phyloP scores from a whole-genome alignment of 1,140 invertebrate species.

The Dendroctonus ponderosae region DNA sequence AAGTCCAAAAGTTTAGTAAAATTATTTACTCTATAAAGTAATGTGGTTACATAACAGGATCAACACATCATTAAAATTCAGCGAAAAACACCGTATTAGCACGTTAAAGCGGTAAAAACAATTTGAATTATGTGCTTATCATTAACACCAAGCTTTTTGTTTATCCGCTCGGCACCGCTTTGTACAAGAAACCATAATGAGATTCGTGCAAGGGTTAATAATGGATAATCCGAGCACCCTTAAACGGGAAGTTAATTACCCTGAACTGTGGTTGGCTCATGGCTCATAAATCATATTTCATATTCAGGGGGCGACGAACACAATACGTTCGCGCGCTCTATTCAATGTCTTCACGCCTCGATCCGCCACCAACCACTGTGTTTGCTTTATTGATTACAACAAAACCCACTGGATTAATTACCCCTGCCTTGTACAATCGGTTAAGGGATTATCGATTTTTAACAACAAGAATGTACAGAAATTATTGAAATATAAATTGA shows the following conservation, averaged over 20 bases:
- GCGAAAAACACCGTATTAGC: background rate
- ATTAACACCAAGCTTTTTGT: slow-evolving; percentile 30
- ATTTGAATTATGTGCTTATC: slow-evolving; percentile 33
- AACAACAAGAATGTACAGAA: too few species aligned
- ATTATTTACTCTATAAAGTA: too few species aligned
- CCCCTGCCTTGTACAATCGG: background rate
- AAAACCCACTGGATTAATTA: slow-evolving; percentile 20
- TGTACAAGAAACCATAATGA: slow-evolving; percentile 19
- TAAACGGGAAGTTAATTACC: slow-evolving; percentile 44
- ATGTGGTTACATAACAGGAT: background rate
- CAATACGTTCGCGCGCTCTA: slow-evolving; percentile 40
- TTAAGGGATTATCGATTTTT: background rate
- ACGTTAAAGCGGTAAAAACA: slow-evolving; percentile 24
- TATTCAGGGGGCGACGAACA: slow-evolving; percentile 39
- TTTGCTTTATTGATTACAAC: slow-evolving; percentile 22
- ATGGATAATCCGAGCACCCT: slow-evolving; percentile 42
- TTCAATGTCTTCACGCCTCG: slow-evolving; percentile 38
- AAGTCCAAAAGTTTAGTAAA: too few species aligned
- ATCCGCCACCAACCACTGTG: slow-evolving; percentile 32
- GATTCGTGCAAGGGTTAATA: slow-evolving; percentile 37
- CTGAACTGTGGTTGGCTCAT: slow-evolving; percentile 45
- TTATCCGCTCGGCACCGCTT: slow-evolving; percentile 15
- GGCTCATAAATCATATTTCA: slow-evolving; percentile 47
- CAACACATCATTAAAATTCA: slow-evolving; percentile 10
- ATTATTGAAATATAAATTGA: too few species aligned